These are phyloP conservation scores for Picus viridis DNA, from an alignment of 2,797 vertebrate species.

Conservation along the genomic window DNA sequence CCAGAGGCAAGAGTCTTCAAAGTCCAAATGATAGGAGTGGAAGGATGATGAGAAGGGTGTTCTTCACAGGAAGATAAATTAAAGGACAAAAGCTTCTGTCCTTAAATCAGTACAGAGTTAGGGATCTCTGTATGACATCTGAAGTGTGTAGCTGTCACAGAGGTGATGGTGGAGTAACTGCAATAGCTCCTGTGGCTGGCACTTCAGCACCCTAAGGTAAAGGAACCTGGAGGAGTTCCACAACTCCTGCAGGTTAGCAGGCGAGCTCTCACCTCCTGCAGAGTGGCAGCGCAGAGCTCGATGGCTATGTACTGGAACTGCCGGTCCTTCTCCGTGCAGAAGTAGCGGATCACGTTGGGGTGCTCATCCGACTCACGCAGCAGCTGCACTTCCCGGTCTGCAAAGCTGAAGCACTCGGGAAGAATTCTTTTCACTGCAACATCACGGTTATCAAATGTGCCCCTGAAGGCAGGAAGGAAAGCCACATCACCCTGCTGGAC, in stretches of 20 bases:
- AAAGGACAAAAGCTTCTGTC: not conserved
- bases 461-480: slow-evolving; percentile 78
- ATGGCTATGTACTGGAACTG: slow-evolving; percentile 99
- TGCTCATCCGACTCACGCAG: slow-evolving; percentile 96
- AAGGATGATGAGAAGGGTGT: not conserved
- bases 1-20: not conserved
- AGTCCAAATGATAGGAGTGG: not conserved
- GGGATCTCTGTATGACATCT: not conserved
- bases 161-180: not conserved
- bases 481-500: not conserved
- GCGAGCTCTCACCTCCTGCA: slow-evolving; percentile 87
- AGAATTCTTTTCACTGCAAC: slow-evolving; percentile 98
- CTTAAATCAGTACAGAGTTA: not conserved
- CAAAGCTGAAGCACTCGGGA: slow-evolving; percentile 97
- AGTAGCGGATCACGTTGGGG: slow-evolving; percentile 97
- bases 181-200: not conserved
- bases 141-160: not conserved
- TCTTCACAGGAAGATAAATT: not conserved
- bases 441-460: slow-evolving; percentile 91
- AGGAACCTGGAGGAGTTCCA: not conserved
- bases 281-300: slow-evolving; percentile 91
- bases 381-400: slow-evolving; percentile 93
- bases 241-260: not conserved
- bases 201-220: not conserved
- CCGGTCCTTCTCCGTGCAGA: slow-evolving; percentile 94